A percentile compares a stretch with the other conserved stretches of the same genome.
Evolutionary conservation across 1,140 invertebrate genomes (phyloP).

Genomic region (Druon quercuslanigerum): DNA sequence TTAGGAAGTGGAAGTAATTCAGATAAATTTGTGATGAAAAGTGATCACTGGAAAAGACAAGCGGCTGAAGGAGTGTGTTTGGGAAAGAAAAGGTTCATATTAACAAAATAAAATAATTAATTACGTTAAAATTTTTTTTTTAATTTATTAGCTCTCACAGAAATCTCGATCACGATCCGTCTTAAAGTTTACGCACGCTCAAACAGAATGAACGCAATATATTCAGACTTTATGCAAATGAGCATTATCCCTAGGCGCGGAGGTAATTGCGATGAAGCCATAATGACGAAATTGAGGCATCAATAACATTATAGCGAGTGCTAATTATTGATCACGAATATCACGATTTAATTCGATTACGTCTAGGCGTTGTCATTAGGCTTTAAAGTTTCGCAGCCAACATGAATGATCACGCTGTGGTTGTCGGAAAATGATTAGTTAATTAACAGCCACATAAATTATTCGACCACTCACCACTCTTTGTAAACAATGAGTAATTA

Average conservation of each 20-base stretch:
- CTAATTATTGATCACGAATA: neutral
- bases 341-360: neutral
- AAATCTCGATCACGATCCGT: constrained; percentile 8
- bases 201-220: neutral
- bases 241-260: neutral
- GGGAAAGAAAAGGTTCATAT: too few species aligned
- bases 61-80: too few species aligned
- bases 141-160: neutral
- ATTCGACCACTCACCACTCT: constrained; percentile 1
- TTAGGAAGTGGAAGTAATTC: too few species aligned
- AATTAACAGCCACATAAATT: constrained; percentile 22
- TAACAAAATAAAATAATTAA: too few species aligned
- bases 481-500: constrained; percentile 15
- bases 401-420: neutral
- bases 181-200: neutral
- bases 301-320: neutral
- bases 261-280: constrained; percentile 9
- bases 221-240: constrained; percentile 16
- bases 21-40: too few species aligned
- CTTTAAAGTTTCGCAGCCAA: neutral
- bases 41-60: too few species aligned
- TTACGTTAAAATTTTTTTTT: too few species aligned
- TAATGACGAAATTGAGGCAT: constrained; percentile 25
- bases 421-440: constrained; percentile 18
- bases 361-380: neutral